Evolutionary conservation across 2,113 vertebrate genomes (phyloP).

Genomic region (Laticauda laticaudata): DNA sequence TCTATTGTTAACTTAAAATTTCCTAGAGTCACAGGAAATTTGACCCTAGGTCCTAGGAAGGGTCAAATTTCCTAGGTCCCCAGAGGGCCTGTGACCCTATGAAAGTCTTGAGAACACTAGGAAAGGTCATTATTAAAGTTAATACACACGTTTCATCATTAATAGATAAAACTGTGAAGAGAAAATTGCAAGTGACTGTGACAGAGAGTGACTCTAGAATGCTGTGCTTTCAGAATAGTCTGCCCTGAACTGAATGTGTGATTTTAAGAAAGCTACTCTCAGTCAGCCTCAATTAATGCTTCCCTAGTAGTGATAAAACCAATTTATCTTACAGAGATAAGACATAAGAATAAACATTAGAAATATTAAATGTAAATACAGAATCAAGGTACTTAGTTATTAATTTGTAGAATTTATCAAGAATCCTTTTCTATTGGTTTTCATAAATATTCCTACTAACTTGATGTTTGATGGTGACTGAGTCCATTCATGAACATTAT

Average conservation of each 20-base stretch:
- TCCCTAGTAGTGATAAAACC: background rate
- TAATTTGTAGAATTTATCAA: background rate
- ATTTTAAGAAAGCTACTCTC: background rate
- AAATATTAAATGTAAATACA: background rate
- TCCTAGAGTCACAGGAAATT: too few species aligned
- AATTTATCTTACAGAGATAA: background rate
- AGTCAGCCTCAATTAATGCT: background rate
- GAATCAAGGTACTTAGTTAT: background rate
- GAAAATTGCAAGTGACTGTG: background rate
- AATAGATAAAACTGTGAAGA: background rate
- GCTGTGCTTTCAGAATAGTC: background rate
- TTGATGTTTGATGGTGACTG: background rate
- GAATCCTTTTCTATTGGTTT: background rate
- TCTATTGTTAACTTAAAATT: background rate
- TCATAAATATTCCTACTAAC: background rate
- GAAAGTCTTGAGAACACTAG: background rate
- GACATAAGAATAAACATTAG: background rate
- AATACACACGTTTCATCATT: background rate
- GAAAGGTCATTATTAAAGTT: background rate
- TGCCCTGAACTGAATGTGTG: background rate
- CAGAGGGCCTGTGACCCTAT: too few species aligned
- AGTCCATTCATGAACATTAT: background rate
- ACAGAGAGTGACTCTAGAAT: background rate
- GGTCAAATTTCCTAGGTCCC: too few species aligned
- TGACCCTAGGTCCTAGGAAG: too few species aligned